These are phyloP conservation scores for Cetonia aurata DNA, from an alignment of 2,888 invertebrate species.

Conservation along the genomic window DNA sequence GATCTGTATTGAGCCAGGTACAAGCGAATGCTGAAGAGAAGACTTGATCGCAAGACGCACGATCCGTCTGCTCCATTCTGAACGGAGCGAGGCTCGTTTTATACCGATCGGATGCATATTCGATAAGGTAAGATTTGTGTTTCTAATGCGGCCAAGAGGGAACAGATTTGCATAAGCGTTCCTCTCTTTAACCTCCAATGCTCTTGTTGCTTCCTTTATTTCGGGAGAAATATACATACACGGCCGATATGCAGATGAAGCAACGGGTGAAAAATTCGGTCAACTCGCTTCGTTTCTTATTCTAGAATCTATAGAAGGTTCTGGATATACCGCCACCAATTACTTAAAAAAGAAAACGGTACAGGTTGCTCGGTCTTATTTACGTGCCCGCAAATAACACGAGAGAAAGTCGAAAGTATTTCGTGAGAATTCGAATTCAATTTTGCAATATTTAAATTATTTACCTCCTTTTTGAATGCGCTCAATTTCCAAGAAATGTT, in stretches of 20 bases:
- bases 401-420: too few species aligned
- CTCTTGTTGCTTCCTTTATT: constrained; percentile 4
- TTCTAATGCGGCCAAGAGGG: constrained; percentile 25
- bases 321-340: too few species aligned
- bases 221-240: neutral
- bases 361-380: too few species aligned
- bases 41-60: neutral
- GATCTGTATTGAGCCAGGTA: too few species aligned
- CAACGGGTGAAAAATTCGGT: constrained; percentile 7
- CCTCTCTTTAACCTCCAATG: neutral
- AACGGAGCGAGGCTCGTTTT: constrained; percentile 7
- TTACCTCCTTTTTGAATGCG: too few species aligned
- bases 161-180: constrained; percentile 10
- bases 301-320: too few species aligned
- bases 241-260: neutral
- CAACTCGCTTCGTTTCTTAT: constrained; percentile 5
- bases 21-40: neutral
- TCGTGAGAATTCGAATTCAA: too few species aligned
- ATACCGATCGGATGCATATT: constrained; percentile 33
- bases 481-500: too few species aligned
- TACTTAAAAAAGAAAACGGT: too few species aligned
- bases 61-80: constrained; percentile 12
- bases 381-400: too few species aligned
- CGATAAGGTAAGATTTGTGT: constrained; percentile 33
- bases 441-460: too few species aligned